Conservation (phyloP, 2,888 invertebrate species). For the Orchestes rusci region DNA sequence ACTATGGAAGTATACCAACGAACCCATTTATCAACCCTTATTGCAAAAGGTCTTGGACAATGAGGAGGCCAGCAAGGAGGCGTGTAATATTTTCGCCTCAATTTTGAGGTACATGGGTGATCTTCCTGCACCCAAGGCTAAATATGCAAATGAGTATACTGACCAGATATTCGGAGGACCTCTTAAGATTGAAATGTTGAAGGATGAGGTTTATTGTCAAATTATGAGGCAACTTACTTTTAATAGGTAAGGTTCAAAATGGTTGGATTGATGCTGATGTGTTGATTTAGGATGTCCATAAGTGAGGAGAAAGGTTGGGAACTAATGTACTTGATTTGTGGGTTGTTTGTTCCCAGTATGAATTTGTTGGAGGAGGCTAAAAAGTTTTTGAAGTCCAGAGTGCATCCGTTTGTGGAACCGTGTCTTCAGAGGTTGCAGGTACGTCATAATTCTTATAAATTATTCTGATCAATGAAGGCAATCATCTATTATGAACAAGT, state of each 20-base stretch:
- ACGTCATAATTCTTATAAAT: conserved; percentile 52
- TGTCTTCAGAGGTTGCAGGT: conserved; percentile 75
- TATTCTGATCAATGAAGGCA: no score
- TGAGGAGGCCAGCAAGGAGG: conserved; percentile 64
- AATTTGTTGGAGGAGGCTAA: conserved; percentile 67
- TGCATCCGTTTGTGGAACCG: conserved; percentile 70
- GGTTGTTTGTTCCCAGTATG: conserved; percentile 75
- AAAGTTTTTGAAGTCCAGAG: conserved; percentile 66
- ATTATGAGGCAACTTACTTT: conserved; percentile 90
- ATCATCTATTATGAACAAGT: no score
- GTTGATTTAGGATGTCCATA: conserved; percentile 48
- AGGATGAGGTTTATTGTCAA: conserved; percentile 91
- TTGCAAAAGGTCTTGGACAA: conserved; percentile 66
- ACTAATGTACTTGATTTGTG: conserved; percentile 84
- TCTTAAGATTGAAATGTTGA: conserved; percentile 63
- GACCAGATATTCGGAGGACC: conserved; percentile 81
- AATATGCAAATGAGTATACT: conserved; percentile 74
- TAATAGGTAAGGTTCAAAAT: conserved; percentile 49
- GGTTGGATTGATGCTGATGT: background rate
- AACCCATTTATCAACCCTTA: conserved; percentile 76
- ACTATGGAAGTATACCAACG: conserved; percentile 75
- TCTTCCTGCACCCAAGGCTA: conserved; percentile 71
- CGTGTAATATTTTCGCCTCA: conserved; percentile 54
- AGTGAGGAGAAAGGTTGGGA: conserved; percentile 95
- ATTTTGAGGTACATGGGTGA: conserved; percentile 89